Conservation (phyloP, 2,888 invertebrate species). For the Thyatira batis region DNA sequence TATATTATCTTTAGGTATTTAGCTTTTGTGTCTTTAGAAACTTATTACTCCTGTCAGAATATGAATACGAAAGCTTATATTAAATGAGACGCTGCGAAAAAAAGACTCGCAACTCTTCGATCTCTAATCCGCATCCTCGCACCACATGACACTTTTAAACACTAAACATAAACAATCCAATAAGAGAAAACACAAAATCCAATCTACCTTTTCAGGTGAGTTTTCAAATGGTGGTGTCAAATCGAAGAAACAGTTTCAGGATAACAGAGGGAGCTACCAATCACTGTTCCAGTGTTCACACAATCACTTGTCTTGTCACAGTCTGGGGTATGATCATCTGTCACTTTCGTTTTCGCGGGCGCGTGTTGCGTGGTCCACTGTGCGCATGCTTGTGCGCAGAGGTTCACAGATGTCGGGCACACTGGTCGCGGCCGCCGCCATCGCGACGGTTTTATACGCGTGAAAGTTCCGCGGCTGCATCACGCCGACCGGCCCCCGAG, state of each 20-base stretch:
- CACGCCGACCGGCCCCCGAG: constrained; percentile 38
- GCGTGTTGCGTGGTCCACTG: constrained; percentile 23
- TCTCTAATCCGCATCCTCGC: background rate
- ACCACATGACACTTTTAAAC: background rate
- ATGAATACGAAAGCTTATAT: background rate
- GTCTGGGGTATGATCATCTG: constrained; percentile 44
- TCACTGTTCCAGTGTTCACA: constrained; percentile 77
- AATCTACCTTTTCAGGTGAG: constrained; percentile 70
- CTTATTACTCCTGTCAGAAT: background rate
- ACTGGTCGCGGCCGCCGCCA: constrained; percentile 74
- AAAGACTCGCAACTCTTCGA: background rate
- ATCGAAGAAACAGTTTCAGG: constrained; percentile 71
- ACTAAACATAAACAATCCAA: constrained; percentile 19
- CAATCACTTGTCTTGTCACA: constrained; percentile 73
- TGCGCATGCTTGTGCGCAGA: constrained; percentile 49
- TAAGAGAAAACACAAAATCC: constrained; percentile 49
- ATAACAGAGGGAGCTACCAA: constrained; percentile 74
- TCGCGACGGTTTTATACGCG: constrained; percentile 73
- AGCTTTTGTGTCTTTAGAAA: too few species aligned
- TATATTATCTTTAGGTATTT: too few species aligned
- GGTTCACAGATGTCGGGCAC: constrained; percentile 49
- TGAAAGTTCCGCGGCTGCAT: constrained; percentile 72
- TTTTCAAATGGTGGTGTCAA: constrained; percentile 42
- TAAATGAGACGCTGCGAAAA: background rate
- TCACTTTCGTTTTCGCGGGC: constrained; percentile 76